phyloP scores from a whole-genome alignment of 2,888 invertebrate species.

The Patella caerulea region DNA sequence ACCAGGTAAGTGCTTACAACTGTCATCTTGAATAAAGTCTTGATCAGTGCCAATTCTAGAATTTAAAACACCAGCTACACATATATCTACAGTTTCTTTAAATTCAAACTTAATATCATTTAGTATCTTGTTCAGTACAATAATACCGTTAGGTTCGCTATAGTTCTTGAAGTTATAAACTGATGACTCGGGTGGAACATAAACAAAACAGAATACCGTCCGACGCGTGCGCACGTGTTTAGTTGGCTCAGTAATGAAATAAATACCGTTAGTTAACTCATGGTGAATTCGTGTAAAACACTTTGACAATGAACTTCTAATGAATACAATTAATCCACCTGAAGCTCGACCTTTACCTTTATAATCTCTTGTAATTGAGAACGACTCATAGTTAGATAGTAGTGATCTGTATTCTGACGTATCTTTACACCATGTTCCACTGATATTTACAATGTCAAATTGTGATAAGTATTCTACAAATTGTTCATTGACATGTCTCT shows the following conservation, averaged over 20 bases:
- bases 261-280: neutral
- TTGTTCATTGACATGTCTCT: no score
- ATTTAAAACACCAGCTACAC: neutral
- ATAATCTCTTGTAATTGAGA: neutral
- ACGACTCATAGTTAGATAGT: neutral
- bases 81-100: neutral
- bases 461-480: no score
- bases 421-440: no score
- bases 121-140: neutral
- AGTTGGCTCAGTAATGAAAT: neutral
- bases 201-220: neutral
- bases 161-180: neutral
- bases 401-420: neutral
- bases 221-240: neutral
- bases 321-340: neutral
- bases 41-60: no score
- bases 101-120: neutral
- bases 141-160: neutral
- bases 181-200: neutral
- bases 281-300: neutral
- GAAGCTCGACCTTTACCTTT: neutral
- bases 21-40: no score
- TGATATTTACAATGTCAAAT: no score
- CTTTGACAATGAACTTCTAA: neutral
- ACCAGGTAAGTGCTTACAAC: no score